Base-by-base conservation (phyloP, 2,797 vertebrate genomes). In the Ambastaia sidthimunki region DNA sequence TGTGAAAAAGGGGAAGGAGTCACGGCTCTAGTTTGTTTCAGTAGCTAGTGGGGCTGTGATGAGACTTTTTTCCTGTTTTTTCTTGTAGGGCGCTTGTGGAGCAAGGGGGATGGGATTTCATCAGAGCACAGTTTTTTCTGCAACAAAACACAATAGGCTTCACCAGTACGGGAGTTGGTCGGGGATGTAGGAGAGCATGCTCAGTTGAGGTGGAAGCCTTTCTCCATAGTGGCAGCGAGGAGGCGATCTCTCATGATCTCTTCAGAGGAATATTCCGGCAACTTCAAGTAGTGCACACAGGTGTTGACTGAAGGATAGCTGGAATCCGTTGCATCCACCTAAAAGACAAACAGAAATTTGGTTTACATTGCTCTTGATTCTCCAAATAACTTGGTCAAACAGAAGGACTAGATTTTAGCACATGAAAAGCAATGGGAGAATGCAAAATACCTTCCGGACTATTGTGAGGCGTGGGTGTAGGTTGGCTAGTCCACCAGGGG, bases 261-360 rank as follows among this genome's bases (percentile, higher is more conserved):
- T 89, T 99, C 98, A 0, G 98, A 99, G 81, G 98, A 99, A 90
- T 99, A 99, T 80, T 99, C 98, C 0, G 98, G 98, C 85, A 99
- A 88, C 90, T 99, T 99, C 72, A 99, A 95, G 92, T 99, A 99
- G 95, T 99, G 98, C 71, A 99, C 98, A 83, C 98, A 99, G 0
- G 98, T 99, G 90, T 99, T 99, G 85, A 99, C 98, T 23, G 98
- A 99, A 0, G 98, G 98, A 28, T 99, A 99, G 85, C 97, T 98
- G 71, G 96, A 95, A 90, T 99, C 98, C 3, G 96, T 97, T 75
- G 98, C 98, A 72, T 99, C 98, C 81, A 99, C 97, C 98, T 99
- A 88, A 7, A 57, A 70, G 25, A 59, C 41, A 65, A 23, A 28
- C 60, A 25, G n/a, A 23, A 34, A 44, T 7, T 37, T 37, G 34